Base-by-base conservation (phyloP, 2,113 vertebrate genomes). In the Podocnemis expansa region DNA sequence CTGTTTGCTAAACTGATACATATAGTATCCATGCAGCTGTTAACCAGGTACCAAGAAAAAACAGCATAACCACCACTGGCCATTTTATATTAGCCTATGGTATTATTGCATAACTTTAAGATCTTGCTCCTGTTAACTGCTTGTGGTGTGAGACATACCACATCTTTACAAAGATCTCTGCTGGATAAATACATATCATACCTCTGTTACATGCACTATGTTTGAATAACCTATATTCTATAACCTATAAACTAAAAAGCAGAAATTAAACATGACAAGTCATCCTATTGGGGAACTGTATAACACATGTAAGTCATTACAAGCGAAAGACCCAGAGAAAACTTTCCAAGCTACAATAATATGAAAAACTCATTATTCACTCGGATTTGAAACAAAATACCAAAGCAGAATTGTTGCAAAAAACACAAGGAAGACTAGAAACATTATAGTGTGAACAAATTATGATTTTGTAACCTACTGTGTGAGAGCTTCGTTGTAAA, bases 181-280 rank as follows among this genome's bases (percentile, higher is more conserved):
- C 76, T 45, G 73, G 11, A 41, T 81, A 94, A 78, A 67, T 10
- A 63, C 11, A 14, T 82, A 79, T 49, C 80, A 82, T 24, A 88
- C 47, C 43, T 87, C 22, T 78, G 84, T 76, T 67, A 27, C 27
- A 80, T 2, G 73, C 58, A 91, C 10, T 90, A 52, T 10, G 47
- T 56, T 29, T 63, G 85, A 91, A 94, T 75, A 80, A 22, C 2
- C 76, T 70, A 12, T 3, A 49, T 43, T 89, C 91, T 47, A 47
- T 47, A 47, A 6, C 47, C 47, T 47, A 47, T 47, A 47, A 55
- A 19, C n/a, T 80, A 76, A 89, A 1, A 17, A 94, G 67, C 19
- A 91, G 58, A 95, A 70, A 70, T 94, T 8, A 84, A 80, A 60
- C 27, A 88, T 78, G 80, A n/a, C 79, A 92, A n/a, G 75, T 79